A percentile compares a stretch with the other conserved stretches of the same genome.
phyloP scores from a whole-genome alignment of 2,113 vertebrate species.

The Centropus unirufus region DNA sequence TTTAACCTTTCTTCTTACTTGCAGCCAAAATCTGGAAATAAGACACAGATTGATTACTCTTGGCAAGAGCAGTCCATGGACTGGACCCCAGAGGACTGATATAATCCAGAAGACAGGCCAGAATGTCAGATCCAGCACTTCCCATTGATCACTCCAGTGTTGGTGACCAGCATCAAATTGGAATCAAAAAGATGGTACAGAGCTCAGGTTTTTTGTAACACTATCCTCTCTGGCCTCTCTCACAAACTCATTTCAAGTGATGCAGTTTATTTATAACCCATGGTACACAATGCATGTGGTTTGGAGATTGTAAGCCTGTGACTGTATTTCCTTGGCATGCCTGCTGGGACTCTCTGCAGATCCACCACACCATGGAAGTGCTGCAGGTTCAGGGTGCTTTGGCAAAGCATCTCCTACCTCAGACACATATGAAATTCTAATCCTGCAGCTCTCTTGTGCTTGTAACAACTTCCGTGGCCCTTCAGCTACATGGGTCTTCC shows the following conservation, averaged over 20 bases:
- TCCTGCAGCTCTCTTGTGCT: background rate
- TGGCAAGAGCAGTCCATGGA: background rate
- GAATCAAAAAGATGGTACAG: background rate
- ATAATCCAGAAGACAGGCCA: slow-evolving; percentile 11
- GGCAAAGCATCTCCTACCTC: background rate
- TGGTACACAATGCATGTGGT: background rate
- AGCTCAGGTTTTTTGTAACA: background rate
- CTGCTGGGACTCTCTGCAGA: background rate
- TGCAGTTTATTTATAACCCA: background rate
- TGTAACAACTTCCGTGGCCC: background rate
- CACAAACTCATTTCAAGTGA: background rate
- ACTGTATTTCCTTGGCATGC: background rate
- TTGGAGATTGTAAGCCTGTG: background rate
- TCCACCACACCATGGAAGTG: background rate
- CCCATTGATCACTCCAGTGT: background rate
- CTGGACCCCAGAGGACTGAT: background rate
- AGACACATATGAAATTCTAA: background rate
- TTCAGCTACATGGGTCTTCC: background rate
- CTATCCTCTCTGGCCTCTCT: slow-evolving; percentile 7
- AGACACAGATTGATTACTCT: background rate
- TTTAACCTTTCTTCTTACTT: background rate
- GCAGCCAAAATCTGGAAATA: background rate
- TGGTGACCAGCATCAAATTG: background rate
- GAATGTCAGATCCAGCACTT: slow-evolving; percentile 1
- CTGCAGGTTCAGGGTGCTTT: background rate